These are phyloP conservation scores for Merodon equestris DNA, from an alignment of 2,888 invertebrate species.

Conservation along the genomic window DNA sequence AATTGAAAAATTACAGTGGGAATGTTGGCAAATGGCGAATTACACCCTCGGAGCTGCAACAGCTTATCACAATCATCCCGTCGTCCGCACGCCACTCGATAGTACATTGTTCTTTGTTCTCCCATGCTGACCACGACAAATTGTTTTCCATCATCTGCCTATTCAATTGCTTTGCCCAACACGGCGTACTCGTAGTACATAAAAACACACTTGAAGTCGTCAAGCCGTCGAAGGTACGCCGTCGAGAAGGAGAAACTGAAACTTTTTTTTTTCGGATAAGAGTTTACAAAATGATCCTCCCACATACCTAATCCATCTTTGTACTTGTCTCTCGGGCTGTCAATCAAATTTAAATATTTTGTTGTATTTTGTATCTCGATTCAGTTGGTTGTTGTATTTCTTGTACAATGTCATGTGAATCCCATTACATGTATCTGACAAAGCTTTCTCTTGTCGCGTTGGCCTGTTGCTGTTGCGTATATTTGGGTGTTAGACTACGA, in stretches of 20 bases:
- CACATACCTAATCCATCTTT: slow-evolving; percentile 65
- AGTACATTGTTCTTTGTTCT: no score
- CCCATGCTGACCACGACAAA: no score
- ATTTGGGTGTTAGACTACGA: neutral
- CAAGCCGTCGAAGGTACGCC: no score
- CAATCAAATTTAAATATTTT: slow-evolving; percentile 49
- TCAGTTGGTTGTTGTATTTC: neutral
- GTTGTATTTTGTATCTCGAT: neutral
- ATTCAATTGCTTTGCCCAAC: no score
- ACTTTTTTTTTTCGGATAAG: neutral
- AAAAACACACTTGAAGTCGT: no score
- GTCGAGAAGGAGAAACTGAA: neutral
- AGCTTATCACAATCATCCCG: no score
- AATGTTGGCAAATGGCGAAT: slow-evolving; percentile 47
- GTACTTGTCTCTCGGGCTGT: slow-evolving; percentile 63
- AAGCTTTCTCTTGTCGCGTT: slow-evolving; percentile 9
- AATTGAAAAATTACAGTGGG: slow-evolving; percentile 64
- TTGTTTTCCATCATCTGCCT: no score
- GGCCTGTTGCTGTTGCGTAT: no score
- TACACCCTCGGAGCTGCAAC: slow-evolving; percentile 46
- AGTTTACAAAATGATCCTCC: slow-evolving; percentile 49
- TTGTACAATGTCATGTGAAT: slow-evolving; percentile 1
- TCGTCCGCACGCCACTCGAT: no score
- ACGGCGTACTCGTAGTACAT: no score
- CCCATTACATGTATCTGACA: slow-evolving; percentile 11